Evolutionary conservation across 2,797 vertebrate genomes (phyloP).

Genomic region (Neosalanx taihuensis): DNA sequence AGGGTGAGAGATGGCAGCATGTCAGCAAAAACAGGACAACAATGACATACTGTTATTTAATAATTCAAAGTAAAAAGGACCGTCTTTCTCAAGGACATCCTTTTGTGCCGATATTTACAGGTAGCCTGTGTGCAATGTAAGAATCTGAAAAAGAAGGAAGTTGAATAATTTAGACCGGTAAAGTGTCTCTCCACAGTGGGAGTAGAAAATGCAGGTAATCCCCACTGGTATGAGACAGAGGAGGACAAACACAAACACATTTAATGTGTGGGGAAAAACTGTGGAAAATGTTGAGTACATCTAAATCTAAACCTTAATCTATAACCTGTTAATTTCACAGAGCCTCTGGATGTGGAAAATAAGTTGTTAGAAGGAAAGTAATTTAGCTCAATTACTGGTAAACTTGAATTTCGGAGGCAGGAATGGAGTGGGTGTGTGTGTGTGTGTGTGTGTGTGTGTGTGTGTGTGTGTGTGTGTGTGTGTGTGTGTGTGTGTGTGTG

Average conservation of each 20-base stretch:
- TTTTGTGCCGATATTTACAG: constrained; percentile 1
- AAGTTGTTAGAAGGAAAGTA: background rate
- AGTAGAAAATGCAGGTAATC: background rate
- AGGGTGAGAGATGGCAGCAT: background rate
- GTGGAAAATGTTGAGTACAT: no score
- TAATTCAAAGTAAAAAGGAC: background rate
- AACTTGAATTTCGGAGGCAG: background rate
- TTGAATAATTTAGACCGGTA: constrained; percentile 6
- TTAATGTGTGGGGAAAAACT: no score
- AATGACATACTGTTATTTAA: constrained; percentile 1
- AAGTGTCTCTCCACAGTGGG: background rate
- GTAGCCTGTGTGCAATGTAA: background rate
- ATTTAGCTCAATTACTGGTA: background rate
- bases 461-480: no score
- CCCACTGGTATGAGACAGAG: background rate
- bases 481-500: no score
- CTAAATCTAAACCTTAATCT: background rate
- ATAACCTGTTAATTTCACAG: background rate
- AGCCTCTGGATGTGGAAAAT: background rate
- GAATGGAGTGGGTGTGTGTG: background rate
- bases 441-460: background rate
- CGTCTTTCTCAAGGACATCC: background rate
- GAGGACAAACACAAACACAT: background rate
- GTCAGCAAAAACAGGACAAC: background rate
- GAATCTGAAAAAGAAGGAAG: background rate